Evolutionary conservation across 2,888 invertebrate genomes (phyloP), one percentile per base, ranked within the genome.

Genomic region (Harpalus rubripes): DNA sequence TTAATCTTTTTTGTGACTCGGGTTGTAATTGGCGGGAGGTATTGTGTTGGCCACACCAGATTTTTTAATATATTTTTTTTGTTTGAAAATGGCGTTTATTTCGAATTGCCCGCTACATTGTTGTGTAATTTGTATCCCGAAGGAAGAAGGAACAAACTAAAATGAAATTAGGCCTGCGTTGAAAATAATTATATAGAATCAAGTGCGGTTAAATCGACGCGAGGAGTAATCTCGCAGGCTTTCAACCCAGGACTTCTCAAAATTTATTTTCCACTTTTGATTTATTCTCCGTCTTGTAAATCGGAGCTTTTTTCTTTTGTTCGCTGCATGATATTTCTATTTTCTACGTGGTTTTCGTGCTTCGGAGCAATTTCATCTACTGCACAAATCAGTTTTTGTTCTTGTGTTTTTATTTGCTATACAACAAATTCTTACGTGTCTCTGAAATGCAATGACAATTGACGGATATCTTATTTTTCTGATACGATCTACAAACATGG

Each of bases 341-440:
- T 74, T 74, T 74, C 44, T 18, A 16, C 41, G 16, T 41, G 41
- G 39, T 39, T 72, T 72, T 72, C 68, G 68, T 72, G 68, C 16
- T 72, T 72, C 15, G 68, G 2, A 72, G 68, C 16, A 72, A 39
- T 72, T 72, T 72, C 68, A 63, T 12, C 63, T 63, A 63, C 26
- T 26, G 68, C 15, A 41, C 15, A 72, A 72, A 72, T 72, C 41
- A 72, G 41, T 72, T 72, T 65, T 72, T 26, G 22, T 63, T 63
- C 22, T 8, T 12, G 22, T 63, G 63, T 63, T 72, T 72, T 72
- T 41, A 72, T 72, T 41, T 72, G 68, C 15, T 16, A 41, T 15
- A 84, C 87, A 87, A 90, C 90, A 90, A 90, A 90, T 90, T 90
- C 89, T 90, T 89, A 89, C 88, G 88, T 88, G 87, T 88, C 88